A percentile compares a stretch with the other conserved stretches of the same genome.
Evolutionary conservation across 2,888 invertebrate species (phyloP).

Genomic region (Cabera pusaria): DNA sequence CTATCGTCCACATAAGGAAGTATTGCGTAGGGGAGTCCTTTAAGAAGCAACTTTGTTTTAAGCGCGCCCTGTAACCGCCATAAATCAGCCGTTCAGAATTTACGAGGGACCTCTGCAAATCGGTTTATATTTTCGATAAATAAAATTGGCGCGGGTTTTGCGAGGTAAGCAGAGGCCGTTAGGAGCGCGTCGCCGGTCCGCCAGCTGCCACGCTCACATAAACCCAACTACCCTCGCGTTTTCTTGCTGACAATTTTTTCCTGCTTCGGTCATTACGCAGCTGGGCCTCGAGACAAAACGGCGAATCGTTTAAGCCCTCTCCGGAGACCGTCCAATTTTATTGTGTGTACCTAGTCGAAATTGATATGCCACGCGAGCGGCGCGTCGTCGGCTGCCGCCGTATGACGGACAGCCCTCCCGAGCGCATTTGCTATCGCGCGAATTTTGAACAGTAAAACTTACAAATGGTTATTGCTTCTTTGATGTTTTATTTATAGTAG

Average conservation of each 20-base stretch:
- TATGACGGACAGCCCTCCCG: conserved; percentile 56
- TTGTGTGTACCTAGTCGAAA: conserved; percentile 81
- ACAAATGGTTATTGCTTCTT: conserved; percentile 34
- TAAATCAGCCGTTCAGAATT: conserved; percentile 79
- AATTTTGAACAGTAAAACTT: conserved; percentile 42
- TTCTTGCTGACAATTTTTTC: conserved; percentile 84
- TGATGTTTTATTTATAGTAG: conserved; percentile 35
- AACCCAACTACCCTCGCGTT: conserved; percentile 82
- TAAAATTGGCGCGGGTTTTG: conserved; percentile 83
- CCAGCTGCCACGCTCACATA: conserved; percentile 78
- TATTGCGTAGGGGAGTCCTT: conserved; percentile 59
- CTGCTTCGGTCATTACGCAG: conserved; percentile 82
- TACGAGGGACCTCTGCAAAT: conserved; percentile 81
- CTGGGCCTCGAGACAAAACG: conserved; percentile 83
- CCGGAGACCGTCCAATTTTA: conserved; percentile 82
- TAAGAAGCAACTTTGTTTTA: conserved; percentile 74
- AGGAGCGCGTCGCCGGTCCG: conserved; percentile 73
- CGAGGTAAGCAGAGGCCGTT: conserved; percentile 82
- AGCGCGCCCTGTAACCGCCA: conserved; percentile 77
- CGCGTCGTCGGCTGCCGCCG: conserved; percentile 52
- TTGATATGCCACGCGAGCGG: conserved; percentile 78
- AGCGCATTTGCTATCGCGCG: conserved; percentile 54
- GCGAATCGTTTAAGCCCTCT: conserved; percentile 83
- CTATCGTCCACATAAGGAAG: conserved; percentile 44
- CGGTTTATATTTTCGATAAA: conserved; percentile 84